A percentile compares a stretch with the other conserved stretches of the same genome.
Evolutionary conservation across 1,140 invertebrate species (phyloP).

Genomic region (Drosophila mojavensis): DNA sequence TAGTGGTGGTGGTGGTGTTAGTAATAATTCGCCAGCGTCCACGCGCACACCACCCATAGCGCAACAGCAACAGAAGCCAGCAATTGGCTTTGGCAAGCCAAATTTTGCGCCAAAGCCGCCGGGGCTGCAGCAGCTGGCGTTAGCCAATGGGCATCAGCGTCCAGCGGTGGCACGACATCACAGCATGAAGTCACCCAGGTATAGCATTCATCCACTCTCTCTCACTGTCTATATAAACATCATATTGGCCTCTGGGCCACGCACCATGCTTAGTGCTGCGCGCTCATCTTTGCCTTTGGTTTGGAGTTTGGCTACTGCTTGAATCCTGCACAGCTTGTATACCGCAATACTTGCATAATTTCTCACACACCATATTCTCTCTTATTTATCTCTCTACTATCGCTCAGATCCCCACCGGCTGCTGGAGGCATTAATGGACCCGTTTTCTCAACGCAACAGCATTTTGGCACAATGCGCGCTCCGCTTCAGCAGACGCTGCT

Average conservation of each 20-base stretch:
- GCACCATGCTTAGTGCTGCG: constrained; percentile 10
- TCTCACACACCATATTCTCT: neutral
- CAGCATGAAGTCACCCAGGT: constrained; percentile 84
- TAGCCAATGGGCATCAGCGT: constrained; percentile 77
- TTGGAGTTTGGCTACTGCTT: constrained; percentile 14
- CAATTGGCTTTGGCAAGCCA: constrained; percentile 80
- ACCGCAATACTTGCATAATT: neutral
- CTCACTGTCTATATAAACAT: constrained; percentile 8
- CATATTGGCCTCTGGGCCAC: neutral
- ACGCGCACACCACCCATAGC: constrained; percentile 19
- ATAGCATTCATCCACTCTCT: constrained; percentile 45
- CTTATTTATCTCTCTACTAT: neutral
- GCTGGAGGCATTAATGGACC: constrained; percentile 59
- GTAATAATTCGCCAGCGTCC: constrained; percentile 44
- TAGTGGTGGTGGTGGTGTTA: constrained; percentile 41
- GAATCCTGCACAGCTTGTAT: neutral
- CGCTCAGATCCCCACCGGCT: constrained; percentile 76
- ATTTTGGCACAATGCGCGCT: constrained; percentile 78
- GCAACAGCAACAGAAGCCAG: constrained; percentile 58
- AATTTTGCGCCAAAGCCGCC: constrained; percentile 84
- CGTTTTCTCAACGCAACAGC: constrained; percentile 75
- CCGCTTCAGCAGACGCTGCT: constrained; percentile 62
- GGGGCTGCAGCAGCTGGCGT: constrained; percentile 74
- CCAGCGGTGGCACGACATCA: constrained; percentile 79
- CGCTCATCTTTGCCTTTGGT: constrained; percentile 9